Evolutionary conservation across 2,797 vertebrate species (phyloP), one percentile per base, ranked within the genome.

Genomic region (Onychomys arenicola): DNA sequence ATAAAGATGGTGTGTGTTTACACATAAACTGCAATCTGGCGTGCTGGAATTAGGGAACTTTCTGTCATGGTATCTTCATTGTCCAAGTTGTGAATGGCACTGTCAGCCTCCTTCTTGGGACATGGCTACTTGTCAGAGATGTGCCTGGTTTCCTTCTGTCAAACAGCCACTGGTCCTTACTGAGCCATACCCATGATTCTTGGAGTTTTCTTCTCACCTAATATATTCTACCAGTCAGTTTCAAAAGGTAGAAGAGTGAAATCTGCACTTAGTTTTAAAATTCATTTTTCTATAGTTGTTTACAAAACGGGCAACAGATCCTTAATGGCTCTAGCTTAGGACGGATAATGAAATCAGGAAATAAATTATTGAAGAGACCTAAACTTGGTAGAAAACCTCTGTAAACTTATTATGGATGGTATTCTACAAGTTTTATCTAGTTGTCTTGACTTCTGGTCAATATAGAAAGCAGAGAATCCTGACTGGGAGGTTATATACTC

Each of bases 181-280:
- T 25, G 43, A 91, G n/a, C 17, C 80, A 84, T 65, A 55, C 2
- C 40, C 5, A 8, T 61, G 34, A 69, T 43, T 94, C 82, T 91
- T 84, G 19, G 16, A 63, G 46, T 88, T 82, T 34, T 91, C 29
- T 75, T 85, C 52, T 93, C 25, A 13, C 65, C 55, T 83, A 61
- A 23, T 91, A 23, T 77, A 23, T 93, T 92, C 21, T 75, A 17
- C 76, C 90, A 73, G 59, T 96, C 52, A 91, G 13, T 52, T 81
- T 83, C 46, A 69, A 90, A 94, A 63, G 9, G 78, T 46, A 78
- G 71, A 88, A 85, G 29, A 16, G 21, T 14, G 46, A 87, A 92
- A 92, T 89, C 8, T 82, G 90, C 49, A 61, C 12, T 61, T 84
- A 25, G 21, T 75, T 90, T 89, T 19, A 86, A 92, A 91, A 78